Evolutionary conservation across 2,797 vertebrate genomes (phyloP), one percentile per base, ranked within the genome.

Genomic region (Hemitrygon akajei): DNA sequence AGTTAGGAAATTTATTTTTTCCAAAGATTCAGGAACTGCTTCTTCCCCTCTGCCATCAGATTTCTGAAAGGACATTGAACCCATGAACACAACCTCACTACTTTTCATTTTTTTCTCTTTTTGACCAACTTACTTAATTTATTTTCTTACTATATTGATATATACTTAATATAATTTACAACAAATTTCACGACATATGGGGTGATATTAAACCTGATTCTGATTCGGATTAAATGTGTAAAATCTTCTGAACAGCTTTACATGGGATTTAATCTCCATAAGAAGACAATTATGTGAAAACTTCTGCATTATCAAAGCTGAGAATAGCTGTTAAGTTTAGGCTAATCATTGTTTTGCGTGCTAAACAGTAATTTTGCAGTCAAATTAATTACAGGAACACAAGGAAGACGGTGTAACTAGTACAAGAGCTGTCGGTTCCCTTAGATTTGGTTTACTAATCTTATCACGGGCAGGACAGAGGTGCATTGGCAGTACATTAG

Each of bases 401-500:
- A 95, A 89, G 91, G 94, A 95, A 95, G 94, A 87, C 94, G 95
- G 94, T 94, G 94, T 93, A 94, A 95, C 94, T 95, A 94, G 94
- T 93, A 93, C 94, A 16, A 95, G 96, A 96, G 95, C 95, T 95
- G 94, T 94, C 95, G 95, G 95, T 97, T 97, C 96, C 96, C 94
- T 93, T 95, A 94, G 96, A 58, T 14, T 66, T 77, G 27, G 80
- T 0, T 94, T 27, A 4, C 93, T 87, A 93, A 94, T 94, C 95
- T 96, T 96, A 96, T 96, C 95, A 94, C 95, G 95, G 94, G 95
- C 95, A 95, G 95, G 95, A 95, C 95, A 95, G 95, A 95, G 96
- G 95, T 94, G 94, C 95, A 96, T 95, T 97, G 96, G 97, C 97
- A 96, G 96, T 95, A 96, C 96, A 96, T 97, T 95, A 97, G 96